Conservation (phyloP, 2,113 vertebrate species). For the Rhinoderma darwinii region DNA sequence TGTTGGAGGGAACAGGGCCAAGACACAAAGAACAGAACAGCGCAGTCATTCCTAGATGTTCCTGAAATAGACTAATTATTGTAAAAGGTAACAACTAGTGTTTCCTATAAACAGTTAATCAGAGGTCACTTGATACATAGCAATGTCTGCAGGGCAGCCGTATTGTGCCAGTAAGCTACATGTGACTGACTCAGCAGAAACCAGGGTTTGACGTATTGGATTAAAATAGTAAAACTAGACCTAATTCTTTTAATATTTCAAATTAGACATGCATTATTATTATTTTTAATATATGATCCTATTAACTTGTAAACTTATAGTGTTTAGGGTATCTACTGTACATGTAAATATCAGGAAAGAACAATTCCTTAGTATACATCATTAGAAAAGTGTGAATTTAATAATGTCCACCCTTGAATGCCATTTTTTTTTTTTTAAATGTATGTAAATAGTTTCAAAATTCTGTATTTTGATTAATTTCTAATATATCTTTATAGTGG, state of each 20-base stretch:
- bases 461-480: too few species aligned
- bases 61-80: conserved; percentile 8
- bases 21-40: conserved; percentile 1
- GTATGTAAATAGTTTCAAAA: too few species aligned
- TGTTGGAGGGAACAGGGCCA: conserved; percentile 45
- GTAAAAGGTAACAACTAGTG: conserved; percentile 23
- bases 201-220: neutral
- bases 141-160: neutral
- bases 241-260: neutral
- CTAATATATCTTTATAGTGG: too few species aligned
- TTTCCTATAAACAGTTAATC: neutral
- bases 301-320: too few species aligned
- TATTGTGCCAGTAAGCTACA: neutral
- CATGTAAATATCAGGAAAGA: too few species aligned
- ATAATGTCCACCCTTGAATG: too few species aligned
- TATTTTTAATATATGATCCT: too few species aligned
- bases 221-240: neutral
- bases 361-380: too few species aligned
- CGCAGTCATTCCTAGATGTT: neutral
- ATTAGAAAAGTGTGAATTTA: too few species aligned
- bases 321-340: too few species aligned
- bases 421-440: too few species aligned
- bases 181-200: conserved; percentile 20
- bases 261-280: neutral
- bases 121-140: neutral